These are phyloP conservation scores for Buceros bicornis DNA, from an alignment of 2,797 vertebrate genomes.

Conservation along the genomic window DNA sequence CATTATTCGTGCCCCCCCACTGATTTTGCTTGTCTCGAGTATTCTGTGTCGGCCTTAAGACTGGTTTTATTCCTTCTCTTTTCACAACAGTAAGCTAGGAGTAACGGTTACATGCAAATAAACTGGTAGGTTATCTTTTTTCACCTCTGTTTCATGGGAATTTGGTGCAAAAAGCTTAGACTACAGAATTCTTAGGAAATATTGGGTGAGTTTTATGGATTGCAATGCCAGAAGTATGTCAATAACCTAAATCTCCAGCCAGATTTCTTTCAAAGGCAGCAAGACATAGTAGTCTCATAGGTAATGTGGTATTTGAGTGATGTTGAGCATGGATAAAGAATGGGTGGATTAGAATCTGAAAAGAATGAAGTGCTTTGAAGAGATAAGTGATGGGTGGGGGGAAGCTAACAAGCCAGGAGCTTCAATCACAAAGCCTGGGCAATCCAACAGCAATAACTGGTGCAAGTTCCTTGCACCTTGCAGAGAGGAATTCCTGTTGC, in stretches of 20 bases:
- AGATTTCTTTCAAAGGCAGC: not conserved
- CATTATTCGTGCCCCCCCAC: too few species aligned
- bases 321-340: not conserved
- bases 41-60: too few species aligned
- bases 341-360: not conserved
- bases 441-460: not conserved
- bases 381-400: not conserved
- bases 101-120: not conserved
- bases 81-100: not conserved
- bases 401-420: not conserved
- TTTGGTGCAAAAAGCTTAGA: not conserved
- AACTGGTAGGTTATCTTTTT: not conserved
- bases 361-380: not conserved
- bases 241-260: not conserved
- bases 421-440: not conserved
- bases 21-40: too few species aligned
- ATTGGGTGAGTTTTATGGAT: not conserved
- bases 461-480: not conserved
- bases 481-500: not conserved
- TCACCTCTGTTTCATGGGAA: not conserved
- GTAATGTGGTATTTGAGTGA: not conserved
- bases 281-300: not conserved
- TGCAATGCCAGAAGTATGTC: not conserved
- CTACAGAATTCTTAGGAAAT: not conserved
- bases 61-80: too few species aligned